Conservation (phyloP, 1,140 invertebrate species). For the Aphaenogaster floridana region DNA sequence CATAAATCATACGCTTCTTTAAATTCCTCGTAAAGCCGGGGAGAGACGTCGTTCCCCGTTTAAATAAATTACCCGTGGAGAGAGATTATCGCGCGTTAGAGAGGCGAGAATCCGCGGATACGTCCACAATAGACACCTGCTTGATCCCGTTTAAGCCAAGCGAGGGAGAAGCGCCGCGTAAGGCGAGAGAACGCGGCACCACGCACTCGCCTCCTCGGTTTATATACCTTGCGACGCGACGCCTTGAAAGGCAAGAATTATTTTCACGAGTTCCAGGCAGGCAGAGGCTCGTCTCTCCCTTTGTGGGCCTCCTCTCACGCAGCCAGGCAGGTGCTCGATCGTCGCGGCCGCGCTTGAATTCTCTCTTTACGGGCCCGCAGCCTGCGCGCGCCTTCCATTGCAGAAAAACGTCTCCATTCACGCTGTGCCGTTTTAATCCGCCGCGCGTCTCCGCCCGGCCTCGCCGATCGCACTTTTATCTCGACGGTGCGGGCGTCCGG, state of each 20-base stretch:
- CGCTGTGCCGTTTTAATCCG: constrained; percentile 69
- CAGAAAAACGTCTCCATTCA: constrained; percentile 77
- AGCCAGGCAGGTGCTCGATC: constrained; percentile 74
- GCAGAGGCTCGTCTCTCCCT: constrained; percentile 35
- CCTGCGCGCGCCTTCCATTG: constrained; percentile 43
- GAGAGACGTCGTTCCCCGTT: constrained; percentile 14
- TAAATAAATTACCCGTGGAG: constrained; percentile 41
- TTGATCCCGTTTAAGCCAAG: constrained; percentile 68
- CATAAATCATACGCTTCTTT: constrained; percentile 26
- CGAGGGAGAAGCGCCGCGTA: constrained; percentile 43
- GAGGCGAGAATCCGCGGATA: constrained; percentile 40
- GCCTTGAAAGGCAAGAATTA: constrained; percentile 71
- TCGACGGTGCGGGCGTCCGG: background rate
- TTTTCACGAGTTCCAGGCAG: constrained; percentile 75
- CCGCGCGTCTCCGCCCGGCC: constrained; percentile 58
- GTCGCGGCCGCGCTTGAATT: constrained; percentile 63
- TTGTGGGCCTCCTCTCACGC: constrained; percentile 55
- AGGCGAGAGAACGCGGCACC: constrained; percentile 42
- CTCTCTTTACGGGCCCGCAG: constrained; percentile 65
- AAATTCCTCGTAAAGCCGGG: background rate
- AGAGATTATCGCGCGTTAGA: constrained; percentile 33
- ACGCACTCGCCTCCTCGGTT: constrained; percentile 22
- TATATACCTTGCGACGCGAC: constrained; percentile 24
- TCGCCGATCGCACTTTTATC: constrained; percentile 65
- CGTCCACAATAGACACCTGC: constrained; percentile 74